Evolutionary conservation across 2,797 vertebrate genomes (phyloP), one percentile per base, ranked within the genome.

Genomic region (Lacerta agilis): DNA sequence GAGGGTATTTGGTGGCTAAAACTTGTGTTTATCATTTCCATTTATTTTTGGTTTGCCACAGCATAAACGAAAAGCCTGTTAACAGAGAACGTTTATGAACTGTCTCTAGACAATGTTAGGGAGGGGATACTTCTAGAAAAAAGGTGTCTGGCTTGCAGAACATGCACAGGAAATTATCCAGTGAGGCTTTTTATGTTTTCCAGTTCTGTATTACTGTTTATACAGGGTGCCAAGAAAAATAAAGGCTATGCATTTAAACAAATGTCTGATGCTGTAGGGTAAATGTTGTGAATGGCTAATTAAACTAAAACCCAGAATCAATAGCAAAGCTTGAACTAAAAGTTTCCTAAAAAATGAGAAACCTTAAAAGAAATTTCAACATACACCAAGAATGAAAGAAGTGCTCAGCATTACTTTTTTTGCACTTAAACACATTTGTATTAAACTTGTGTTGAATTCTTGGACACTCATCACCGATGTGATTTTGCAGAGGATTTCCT

Each of bases 61-160:
- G 10, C 20, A 38, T 2, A 0, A 1, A 29, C 43, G 0, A 64
- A 55, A 69, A 3, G 15, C 58, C 17, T 61, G 0, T 69, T 66
- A 6, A 41, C 18, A 75, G 20, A 33, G 11, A 43, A 83, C n/a
- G 0, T 0, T 82, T 6, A 77, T 79, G 49, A 29, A 71, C 66
- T 76, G 11, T 67, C 45, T 81, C 43, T 76, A 67, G 41, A 20
- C 71, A 80, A 72, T 45, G 25, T 77, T 69, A 66, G 69, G 43
- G 33, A 76, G n/a, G 8, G 13, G 7, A 72, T 55, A 18, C 0
- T 45, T 73, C 1, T 17, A 82, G 58, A 69, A 38, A 80, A 55
- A 93, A 7, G 25, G n/a, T 2, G 6, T 82, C 3, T 23, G 2
- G 33, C 13, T 3, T 83, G 58, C 10, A 72, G 8, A 73, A 87